Base-by-base conservation (phyloP, 1,140 invertebrate species). In the Agraylea sexmaculata region DNA sequence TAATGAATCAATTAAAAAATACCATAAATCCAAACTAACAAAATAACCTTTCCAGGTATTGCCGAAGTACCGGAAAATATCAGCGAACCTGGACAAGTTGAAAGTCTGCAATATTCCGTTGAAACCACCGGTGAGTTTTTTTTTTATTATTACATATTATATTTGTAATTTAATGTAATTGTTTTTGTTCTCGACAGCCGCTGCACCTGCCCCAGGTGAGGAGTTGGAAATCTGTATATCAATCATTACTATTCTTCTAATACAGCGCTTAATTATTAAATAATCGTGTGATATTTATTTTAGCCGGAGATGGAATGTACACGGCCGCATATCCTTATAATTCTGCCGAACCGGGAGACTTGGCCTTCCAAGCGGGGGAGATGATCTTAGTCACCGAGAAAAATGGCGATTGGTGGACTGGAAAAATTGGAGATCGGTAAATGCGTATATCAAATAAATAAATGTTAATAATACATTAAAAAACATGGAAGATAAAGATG, bases 321-420 rank as follows among this genome's bases (percentile, higher is more conserved):
- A 74, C 90, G 34, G 78, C 87, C 25, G 69, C 83, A 32, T 90
- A 87, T 61, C 80, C 81, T 13, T 90, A 89, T 60, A 70, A 81
- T 28, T 96, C 93, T 0, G 63, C 72, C 8, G 94, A 98, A 62
- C 66, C 80, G 0, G 91, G 89, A 6, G 95, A 99, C 69, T 67
- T 99, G 21, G 81, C 70, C 31, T 96, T 99, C 58, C 79, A 85
- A 51, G 83, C 82, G 39, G 91, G 91, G 1, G 93, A 98, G 60
- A 70, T 85, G 40, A 84, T 99, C 37, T 67, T 78, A 43, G 89
- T 95, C 1, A 74, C 75, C 3, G 81, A 91, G 48, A 81, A 86
- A 47, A 89, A 95, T 47, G 92, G 90, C 4, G 92, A 98, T 56
- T 98, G 94, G 94, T 98, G 94, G 94, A 95, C 91, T 7, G 95